phyloP scores from a whole-genome alignment of 2,888 invertebrate genomes.

The Leptinotarsa peninsularis region DNA sequence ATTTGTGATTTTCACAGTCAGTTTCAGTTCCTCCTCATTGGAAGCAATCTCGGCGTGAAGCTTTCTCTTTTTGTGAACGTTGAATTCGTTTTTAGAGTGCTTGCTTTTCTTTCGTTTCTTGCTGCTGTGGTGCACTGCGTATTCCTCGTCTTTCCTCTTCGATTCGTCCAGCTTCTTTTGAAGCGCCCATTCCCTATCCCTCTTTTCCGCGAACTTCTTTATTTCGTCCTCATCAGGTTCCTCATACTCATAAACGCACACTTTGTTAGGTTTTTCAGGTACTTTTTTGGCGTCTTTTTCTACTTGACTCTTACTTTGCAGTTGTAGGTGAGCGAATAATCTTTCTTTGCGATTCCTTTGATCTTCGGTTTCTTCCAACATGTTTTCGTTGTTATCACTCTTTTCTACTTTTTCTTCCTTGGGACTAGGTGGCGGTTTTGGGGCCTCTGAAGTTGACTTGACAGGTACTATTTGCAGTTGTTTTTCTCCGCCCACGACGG shows the following conservation, averaged over 20 bases:
- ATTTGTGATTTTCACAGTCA: slow-evolving; percentile 69
- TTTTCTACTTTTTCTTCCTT: slow-evolving; percentile 36
- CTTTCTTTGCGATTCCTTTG: slow-evolving; percentile 57
- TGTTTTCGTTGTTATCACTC: slow-evolving; percentile 33
- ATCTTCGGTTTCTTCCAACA: slow-evolving; percentile 51
- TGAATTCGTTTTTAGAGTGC: slow-evolving; percentile 69
- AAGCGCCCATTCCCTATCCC: slow-evolving; percentile 65
- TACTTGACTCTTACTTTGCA: slow-evolving; percentile 60
- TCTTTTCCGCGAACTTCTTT: slow-evolving; percentile 63
- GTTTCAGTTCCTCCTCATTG: slow-evolving; percentile 67
- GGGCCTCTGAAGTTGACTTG: slow-evolving; percentile 44
- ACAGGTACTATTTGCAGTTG: slow-evolving; percentile 63
- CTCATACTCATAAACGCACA: slow-evolving; percentile 63
- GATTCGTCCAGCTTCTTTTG: slow-evolving; percentile 63
- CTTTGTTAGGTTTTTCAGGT: slow-evolving; percentile 53
- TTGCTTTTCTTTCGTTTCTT: slow-evolving; percentile 71
- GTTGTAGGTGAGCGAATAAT: slow-evolving; percentile 61
- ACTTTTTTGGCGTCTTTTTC: slow-evolving; percentile 51
- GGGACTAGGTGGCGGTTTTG: slow-evolving; percentile 32
- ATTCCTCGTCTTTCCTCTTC: slow-evolving; percentile 48
- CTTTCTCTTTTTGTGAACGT: slow-evolving; percentile 67
- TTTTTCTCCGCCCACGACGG: slow-evolving; percentile 61
- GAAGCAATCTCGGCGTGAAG: slow-evolving; percentile 70
- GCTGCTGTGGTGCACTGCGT: slow-evolving; percentile 60
- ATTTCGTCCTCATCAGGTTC: slow-evolving; percentile 65